Evolutionary conservation across 92 coral and sea anemone genomes (phyloP).

Genomic region (Paragorgia papillata): DNA sequence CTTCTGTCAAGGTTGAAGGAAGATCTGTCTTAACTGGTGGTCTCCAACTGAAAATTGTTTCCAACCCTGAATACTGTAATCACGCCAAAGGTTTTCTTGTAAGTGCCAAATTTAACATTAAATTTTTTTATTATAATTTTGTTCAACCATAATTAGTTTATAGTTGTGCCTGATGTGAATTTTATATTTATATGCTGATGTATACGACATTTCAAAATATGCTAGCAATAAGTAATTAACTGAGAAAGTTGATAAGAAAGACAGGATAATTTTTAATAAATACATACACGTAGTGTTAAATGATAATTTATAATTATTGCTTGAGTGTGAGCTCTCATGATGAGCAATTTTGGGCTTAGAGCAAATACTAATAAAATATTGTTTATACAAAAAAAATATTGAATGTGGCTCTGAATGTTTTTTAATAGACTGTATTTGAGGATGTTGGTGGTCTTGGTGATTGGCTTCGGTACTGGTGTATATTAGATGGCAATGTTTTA

Average conservation of each 20-base stretch:
- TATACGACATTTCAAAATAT: too few relatives aligned
- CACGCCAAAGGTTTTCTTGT: conserved; percentile 94
- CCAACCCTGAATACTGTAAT: conserved; percentile 75
- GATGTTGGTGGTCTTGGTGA: conserved; percentile 97
- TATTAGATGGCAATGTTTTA: conserved; percentile 76
- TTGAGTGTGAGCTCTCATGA: too few relatives aligned
- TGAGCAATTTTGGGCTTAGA: too few relatives aligned
- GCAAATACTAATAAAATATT: too few relatives aligned
- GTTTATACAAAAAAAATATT: too few relatives aligned
- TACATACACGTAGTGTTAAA: too few relatives aligned
- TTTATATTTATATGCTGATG: too few relatives aligned
- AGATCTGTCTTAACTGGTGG: conserved; percentile 68
- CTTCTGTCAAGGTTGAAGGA: conserved; percentile 62
- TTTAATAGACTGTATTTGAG: conserved; percentile 78
- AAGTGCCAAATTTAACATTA: conserved; percentile 26
- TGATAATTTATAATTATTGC: too few relatives aligned
- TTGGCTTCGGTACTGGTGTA: conserved; percentile 96
- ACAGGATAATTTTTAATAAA: too few relatives aligned
- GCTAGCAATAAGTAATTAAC: too few relatives aligned
- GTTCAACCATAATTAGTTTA: neutral
- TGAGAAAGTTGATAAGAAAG: too few relatives aligned
- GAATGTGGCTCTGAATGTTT: neutral
- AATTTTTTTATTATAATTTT: neutral
- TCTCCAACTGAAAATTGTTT: conserved; percentile 65
- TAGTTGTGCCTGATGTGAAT: too few relatives aligned